Evolutionary conservation across 2,888 invertebrate species (phyloP), one percentile per base, ranked within the genome.

Genomic region (Heliconius cydno): DNA sequence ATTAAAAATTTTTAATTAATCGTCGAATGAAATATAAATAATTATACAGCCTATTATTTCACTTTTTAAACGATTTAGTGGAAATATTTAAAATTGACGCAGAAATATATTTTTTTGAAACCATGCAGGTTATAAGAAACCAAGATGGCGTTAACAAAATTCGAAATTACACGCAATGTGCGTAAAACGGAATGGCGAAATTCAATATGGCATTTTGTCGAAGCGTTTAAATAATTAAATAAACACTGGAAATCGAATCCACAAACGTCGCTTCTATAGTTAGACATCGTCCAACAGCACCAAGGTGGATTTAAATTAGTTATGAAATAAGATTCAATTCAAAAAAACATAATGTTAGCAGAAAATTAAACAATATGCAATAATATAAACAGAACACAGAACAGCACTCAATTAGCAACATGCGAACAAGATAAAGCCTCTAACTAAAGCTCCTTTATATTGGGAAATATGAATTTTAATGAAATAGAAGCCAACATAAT

Each of bases 351-450:
- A 30, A 72, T 9, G 34, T 34, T 28, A 30, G 34, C 57, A 57
- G 34, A 63, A 74, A 75, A 80, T 77, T 66, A 38, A 22, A 71
- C 66, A 71, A 72, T 68, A 60, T 30, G 79, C 79, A 78, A 77
- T 77, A 81, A 82, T 82, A 87, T 86, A 87, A 87, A 86, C 87
- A 86, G 84, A 87, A 89, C 90, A 89, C 83, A 86, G 87, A 88
- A 90, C 86, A 86, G 88, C 90, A 88, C 89, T 90, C 87, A 88
- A 86, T 84, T 82, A 85, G 79, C 83, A 85, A 85, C 85, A 86
- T 88, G 86, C 85, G 80, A 81, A 73, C 75, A 73, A 12, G 30
- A n/a, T 28, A 13, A 68, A 38, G 10, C 6, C 52, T 52, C 28
- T 19, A 28, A 71, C 52, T 12, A 67, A 67, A 66, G 30, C 66